Percentiles rank a stretch among this genome's conserved stretches.
These are phyloP conservation scores for Epinephelus cyanopodus DNA, from an alignment of 2,113 vertebrate species.

Conservation along the genomic window DNA sequence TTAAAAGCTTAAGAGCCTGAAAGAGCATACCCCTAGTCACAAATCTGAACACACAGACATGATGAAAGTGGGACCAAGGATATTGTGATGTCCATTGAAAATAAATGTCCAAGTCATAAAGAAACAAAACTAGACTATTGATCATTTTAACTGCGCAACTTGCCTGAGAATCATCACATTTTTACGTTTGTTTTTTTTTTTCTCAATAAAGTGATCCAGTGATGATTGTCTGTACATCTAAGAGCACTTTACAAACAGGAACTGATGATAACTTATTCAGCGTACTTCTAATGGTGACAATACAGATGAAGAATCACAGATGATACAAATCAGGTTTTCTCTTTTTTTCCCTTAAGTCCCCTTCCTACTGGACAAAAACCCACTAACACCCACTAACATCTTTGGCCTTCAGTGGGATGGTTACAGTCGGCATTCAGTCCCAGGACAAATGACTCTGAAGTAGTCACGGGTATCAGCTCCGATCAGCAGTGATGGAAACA, in stretches of 20 bases:
- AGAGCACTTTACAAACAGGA: not conserved
- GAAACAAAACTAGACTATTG: not conserved
- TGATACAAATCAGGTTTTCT: not conserved
- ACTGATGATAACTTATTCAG: not conserved
- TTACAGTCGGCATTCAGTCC: too few species aligned
- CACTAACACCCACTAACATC: too few species aligned
- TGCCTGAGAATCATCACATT: not conserved
- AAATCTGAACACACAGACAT: not conserved
- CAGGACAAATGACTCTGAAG: too few species aligned
- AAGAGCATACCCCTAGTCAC: too few species aligned
- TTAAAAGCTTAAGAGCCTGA: too few species aligned
- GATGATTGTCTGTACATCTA: not conserved
- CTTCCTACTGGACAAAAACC: too few species aligned
- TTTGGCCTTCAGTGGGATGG: too few species aligned
- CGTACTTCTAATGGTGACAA: not conserved
- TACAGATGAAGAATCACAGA: not conserved
- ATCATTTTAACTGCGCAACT: not conserved
- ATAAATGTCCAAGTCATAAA: not conserved
- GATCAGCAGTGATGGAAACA: too few species aligned
- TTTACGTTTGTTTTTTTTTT: too few species aligned
- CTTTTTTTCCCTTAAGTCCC: too few species aligned
- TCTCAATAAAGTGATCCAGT: not conserved
- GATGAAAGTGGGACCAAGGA: not conserved
- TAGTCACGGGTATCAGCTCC: too few species aligned
- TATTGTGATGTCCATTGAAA: not conserved